Conservation (phyloP, 2,888 invertebrate species). For the Phortica magna region DNA sequence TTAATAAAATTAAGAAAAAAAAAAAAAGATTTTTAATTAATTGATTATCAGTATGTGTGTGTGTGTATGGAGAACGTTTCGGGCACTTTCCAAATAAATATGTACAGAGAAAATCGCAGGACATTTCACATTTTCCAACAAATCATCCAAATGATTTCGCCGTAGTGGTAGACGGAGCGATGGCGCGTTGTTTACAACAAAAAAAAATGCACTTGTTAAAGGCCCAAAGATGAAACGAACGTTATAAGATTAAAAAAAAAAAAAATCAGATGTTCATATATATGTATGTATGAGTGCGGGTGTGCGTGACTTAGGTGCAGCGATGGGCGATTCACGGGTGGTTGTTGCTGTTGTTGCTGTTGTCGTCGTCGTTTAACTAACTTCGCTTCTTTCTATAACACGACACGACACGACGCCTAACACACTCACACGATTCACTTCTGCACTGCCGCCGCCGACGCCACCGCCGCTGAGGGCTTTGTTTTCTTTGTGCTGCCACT, state of each 20-base stretch:
- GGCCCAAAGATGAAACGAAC: neutral
- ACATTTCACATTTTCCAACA: too few species aligned
- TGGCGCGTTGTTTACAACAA: too few species aligned
- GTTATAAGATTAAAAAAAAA: neutral
- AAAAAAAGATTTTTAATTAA: constrained; percentile 7
- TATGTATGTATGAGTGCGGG: neutral
- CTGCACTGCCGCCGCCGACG: neutral
- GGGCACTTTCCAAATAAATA: neutral
- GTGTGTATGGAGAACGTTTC: neutral
- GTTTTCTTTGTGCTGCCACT: neutral
- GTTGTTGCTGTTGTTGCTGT: neutral
- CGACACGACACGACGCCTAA: neutral
- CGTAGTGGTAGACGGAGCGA: too few species aligned
- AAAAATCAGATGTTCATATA: neutral
- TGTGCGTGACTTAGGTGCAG: neutral
- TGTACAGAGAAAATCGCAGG: neutral
- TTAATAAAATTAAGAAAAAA: neutral
- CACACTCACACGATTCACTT: neutral
- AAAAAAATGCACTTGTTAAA: too few species aligned
- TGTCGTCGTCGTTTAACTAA: neutral
- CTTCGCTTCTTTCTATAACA: too few species aligned
- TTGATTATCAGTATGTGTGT: neutral
- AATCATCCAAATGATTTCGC: too few species aligned
- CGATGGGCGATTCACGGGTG: neutral
- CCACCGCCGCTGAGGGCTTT: neutral